Evolutionary conservation across 1,140 invertebrate genomes (phyloP), one percentile per base, ranked within the genome.

Genomic region (Nephila pilipes): DNA sequence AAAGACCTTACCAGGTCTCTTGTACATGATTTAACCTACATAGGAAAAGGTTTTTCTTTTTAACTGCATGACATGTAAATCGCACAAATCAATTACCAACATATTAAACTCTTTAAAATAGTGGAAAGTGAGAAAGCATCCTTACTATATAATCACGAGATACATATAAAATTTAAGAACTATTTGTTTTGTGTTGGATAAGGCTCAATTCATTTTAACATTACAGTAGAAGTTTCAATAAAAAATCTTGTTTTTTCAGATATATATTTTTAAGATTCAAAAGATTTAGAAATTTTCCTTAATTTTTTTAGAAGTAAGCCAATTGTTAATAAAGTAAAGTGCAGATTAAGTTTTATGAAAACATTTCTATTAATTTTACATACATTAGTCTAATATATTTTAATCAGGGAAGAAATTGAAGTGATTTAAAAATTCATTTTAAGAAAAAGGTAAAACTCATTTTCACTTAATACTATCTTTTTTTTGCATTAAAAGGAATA

Each of bases 81-180:
- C 57, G 63, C n/a, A 57, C 54, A 85, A 85, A 85, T 55, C 25
- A 85, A 85, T 32, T 85, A 22, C 25, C 85, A 87, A 87, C 57
- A 87, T 32, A 54, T 36, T 87, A 87, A 87, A 87, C 55, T 87
- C 80, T 81, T n/a, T 87, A 60, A 87, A 87, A 87, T 22, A 60
- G 85, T 87, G 85, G 85, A 87, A 87, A 87, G 83, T 58, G 83
- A 87, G 10, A 60, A 36, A 87, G 85, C 85, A 60, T 58, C 29
- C 46, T n/a, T n/a, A 54, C 69, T 75, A 75, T 75, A 75, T 29
- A 75, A 75, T 75, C 29, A 60, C 20, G 16, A 32, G 20, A 32
- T 32, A 75, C 29, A 75, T 75, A 32, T 29, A 75, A 12, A 75
- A 25, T 69, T 25, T 16, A 36, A 75, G 25, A 32, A 36, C 69